These are phyloP conservation scores for Scaptodrosophila lebanonensis DNA, from an alignment of 1,140 invertebrate species.

Conservation along the genomic window DNA sequence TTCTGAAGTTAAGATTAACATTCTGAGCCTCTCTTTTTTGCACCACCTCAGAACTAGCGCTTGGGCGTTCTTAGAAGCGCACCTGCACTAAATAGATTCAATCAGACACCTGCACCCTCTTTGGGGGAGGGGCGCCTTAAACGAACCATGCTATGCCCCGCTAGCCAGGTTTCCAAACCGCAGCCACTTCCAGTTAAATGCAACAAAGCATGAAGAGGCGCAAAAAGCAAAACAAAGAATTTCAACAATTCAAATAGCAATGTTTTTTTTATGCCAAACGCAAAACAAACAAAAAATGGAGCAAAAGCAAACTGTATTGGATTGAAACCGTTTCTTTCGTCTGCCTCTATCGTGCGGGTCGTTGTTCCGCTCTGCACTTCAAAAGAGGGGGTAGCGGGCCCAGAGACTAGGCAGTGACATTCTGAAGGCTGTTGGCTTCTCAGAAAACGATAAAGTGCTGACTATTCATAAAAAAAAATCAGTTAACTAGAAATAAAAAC, in stretches of 20 bases:
- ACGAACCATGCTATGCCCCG: too few species aligned
- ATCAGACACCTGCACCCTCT: too few species aligned
- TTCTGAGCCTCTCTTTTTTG: too few species aligned
- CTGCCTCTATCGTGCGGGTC: slow-evolving; percentile 25
- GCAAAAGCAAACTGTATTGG: slow-evolving; percentile 12
- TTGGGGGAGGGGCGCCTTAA: too few species aligned
- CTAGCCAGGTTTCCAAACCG: slow-evolving; percentile 1
- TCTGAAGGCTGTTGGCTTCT: slow-evolving; percentile 62
- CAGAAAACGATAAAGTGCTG: slow-evolving; percentile 41
- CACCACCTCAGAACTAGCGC: too few species aligned
- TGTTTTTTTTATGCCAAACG: slow-evolving; percentile 16
- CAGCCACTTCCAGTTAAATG: slow-evolving; percentile 1
- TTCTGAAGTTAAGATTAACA: too few species aligned
- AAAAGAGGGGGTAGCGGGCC: background rate
- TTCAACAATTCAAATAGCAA: slow-evolving; percentile 20
- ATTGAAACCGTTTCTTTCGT: slow-evolving; percentile 23
- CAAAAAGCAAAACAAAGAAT: slow-evolving; percentile 18
- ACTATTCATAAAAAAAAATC: slow-evolving; percentile 19
- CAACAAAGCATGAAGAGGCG: slow-evolving; percentile 29
- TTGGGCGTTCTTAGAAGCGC: too few species aligned
- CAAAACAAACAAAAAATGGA: slow-evolving; percentile 27
- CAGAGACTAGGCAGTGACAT: slow-evolving; percentile 39
- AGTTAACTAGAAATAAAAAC: slow-evolving; percentile 11
- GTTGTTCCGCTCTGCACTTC: slow-evolving; percentile 25
- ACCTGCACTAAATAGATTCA: too few species aligned